These are phyloP conservation scores for Coptotermes formosanus DNA, from an alignment of 1,140 invertebrate genomes.

Conservation along the genomic window DNA sequence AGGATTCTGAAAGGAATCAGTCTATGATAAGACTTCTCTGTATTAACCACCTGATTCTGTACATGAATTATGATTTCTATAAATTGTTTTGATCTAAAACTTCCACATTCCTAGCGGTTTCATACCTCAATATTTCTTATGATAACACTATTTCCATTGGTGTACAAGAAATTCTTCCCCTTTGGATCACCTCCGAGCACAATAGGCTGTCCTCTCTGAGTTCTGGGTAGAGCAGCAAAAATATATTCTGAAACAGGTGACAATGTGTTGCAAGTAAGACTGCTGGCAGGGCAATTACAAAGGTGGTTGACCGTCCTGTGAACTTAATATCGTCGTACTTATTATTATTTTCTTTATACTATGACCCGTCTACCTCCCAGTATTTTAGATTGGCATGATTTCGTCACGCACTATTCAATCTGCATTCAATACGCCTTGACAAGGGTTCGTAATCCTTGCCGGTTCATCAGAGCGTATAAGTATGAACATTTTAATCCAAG, in stretches of 20 bases:
- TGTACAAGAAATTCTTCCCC: conserved; percentile 95
- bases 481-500: not conserved
- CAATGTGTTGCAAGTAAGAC: not conserved
- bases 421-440: not conserved
- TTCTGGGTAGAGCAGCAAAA: conserved; percentile 90
- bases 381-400: not conserved
- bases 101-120: not conserved
- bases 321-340: not conserved
- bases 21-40: not conserved
- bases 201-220: conserved; percentile 87
- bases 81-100: not conserved
- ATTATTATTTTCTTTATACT: not conserved
- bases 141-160: conserved; percentile 96
- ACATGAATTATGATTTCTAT: no score
- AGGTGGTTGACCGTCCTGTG: not conserved
- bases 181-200: conserved; percentile 94
- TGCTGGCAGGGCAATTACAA: not conserved
- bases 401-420: not conserved
- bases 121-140: conserved; percentile 92
- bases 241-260: conserved; percentile 69
- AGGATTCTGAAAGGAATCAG: conserved; percentile 69
- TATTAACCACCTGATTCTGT: not conserved
- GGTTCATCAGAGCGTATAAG: not conserved
- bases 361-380: not conserved
- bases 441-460: not conserved